These are phyloP conservation scores for Falco rusticolus DNA, from an alignment of 2,797 vertebrate genomes.

Conservation along the genomic window DNA sequence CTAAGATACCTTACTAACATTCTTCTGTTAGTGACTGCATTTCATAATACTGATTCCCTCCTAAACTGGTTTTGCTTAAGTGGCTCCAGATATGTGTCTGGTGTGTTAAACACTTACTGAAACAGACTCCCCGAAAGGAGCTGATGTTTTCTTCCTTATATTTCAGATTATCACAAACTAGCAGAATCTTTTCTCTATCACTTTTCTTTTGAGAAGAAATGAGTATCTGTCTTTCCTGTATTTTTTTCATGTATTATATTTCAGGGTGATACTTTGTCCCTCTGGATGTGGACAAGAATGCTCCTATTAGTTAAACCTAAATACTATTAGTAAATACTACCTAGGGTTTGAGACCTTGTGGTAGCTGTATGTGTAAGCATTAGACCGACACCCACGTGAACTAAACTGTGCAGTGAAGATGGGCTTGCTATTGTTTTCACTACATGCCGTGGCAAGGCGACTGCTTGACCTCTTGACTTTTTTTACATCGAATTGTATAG, in stretches of 20 bases:
- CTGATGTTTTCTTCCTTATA: neutral
- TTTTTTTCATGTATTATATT: neutral
- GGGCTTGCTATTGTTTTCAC: neutral
- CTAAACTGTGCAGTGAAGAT: neutral
- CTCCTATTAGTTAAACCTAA: neutral
- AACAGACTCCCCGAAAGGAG: neutral
- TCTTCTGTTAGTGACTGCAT: neutral
- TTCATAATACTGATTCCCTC: neutral
- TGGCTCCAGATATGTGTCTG: neutral
- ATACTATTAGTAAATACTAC: neutral
- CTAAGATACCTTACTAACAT: neutral
- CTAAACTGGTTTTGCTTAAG: neutral
- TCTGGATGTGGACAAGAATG: neutral
- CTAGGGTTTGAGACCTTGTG: neutral
- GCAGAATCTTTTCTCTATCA: neutral
- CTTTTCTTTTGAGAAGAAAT: neutral
- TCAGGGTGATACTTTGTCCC: neutral
- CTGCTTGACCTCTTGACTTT: neutral
- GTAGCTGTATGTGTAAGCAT: neutral
- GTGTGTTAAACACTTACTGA: neutral
- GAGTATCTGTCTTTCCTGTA: neutral
- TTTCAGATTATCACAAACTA: neutral
- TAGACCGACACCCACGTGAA: neutral
- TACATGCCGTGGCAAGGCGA: neutral
- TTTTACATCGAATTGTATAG: neutral